Conservation (phyloP, 2,888 invertebrate species). For the Mantis religiosa region DNA sequence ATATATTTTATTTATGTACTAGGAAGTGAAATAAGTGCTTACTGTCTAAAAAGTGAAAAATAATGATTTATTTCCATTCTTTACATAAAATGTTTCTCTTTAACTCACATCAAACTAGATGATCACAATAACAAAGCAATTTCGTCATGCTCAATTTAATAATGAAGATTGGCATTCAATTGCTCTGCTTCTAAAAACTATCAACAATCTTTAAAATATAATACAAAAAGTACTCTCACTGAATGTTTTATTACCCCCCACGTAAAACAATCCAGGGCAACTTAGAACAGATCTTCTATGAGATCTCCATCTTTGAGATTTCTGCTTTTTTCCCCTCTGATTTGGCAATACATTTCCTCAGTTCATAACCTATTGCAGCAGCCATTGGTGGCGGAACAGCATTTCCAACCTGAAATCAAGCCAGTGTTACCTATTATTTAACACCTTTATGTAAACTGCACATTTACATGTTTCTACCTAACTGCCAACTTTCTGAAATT, state of each 20-base stretch:
- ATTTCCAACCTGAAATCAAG: slow-evolving; percentile 60
- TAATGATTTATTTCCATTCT: neutral
- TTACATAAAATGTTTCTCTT: neutral
- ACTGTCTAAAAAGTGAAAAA: neutral
- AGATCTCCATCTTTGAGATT: neutral
- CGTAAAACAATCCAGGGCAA: too few relatives aligned
- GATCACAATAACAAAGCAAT: neutral
- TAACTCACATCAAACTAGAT: neutral
- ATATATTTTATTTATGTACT: neutral
- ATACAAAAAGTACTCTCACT: neutral
- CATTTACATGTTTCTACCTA: too few relatives aligned
- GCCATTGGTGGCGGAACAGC: slow-evolving; percentile 84
- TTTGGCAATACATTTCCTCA: slow-evolving; percentile 48
- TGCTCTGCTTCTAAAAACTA: neutral
- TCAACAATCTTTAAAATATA: neutral
- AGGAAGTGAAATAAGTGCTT: neutral
- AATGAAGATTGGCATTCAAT: neutral
- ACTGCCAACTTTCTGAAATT: too few relatives aligned
- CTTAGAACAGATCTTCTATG: too few relatives aligned
- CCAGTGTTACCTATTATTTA: neutral
- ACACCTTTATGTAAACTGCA: too few relatives aligned
- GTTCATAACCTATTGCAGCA: slow-evolving; percentile 69
- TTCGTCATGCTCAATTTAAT: neutral
- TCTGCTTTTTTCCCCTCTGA: neutral
- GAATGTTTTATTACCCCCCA: too few relatives aligned